These are phyloP conservation scores for rat (Rattus norvegicus) DNA, from an alignment of 2,113 vertebrate species.

Conservation along the genomic window GRCr8 NC_086023.1:102750501-102751000, in stretches of 20 bases:
- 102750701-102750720: too few species aligned
- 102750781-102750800: too few species aligned
- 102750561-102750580: neutral
- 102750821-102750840: slow-evolving; percentile 20
- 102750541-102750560: slow-evolving; percentile 5
- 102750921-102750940: slow-evolving; percentile 1
- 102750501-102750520: neutral
- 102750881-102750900: slow-evolving; percentile 46
- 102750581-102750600: neutral
- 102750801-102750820: neutral
- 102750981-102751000: neutral
- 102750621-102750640: slow-evolving; percentile 39
- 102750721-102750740: too few species aligned
- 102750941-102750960: neutral
- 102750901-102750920: neutral
- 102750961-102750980: neutral
- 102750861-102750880: slow-evolving; percentile 39
- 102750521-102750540: neutral
- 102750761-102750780: too few species aligned
- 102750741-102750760: too few species aligned
- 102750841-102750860: slow-evolving; percentile 36
- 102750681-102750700: too few species aligned
- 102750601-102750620: slow-evolving; percentile 24
- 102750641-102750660: too few species aligned
- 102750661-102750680: too few species aligned